Base-by-base conservation (phyloP, 23 tunicate genomes). In the Trididemnum nubilum region DNA sequence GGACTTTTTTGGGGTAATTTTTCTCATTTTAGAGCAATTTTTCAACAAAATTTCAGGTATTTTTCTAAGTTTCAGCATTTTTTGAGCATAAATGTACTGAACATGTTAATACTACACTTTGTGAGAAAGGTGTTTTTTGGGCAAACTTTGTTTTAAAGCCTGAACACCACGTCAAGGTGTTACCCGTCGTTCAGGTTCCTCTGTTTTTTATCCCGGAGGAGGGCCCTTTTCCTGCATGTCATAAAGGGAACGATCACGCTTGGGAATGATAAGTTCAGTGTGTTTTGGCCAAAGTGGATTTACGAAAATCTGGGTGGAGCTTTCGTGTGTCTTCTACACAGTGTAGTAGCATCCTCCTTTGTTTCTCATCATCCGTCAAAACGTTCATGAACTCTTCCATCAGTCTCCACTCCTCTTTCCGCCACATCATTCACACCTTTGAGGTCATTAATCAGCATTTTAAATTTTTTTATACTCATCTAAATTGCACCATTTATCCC, bases 81-180 rank as follows among this genome's bases (percentile, higher is more conserved):
- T 44, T 44, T 44, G 15, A 44, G 54, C 54, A 44, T 44, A 15
- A 44, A 44, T 44, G 54, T 15, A 44, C 54, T 7, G 54, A 44
- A 44, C 54, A 44, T 44, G 54, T 44, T 44, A 44, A 44, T 44
- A 44, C 15, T 44, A 44, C 54, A 44, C 54, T 44, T 44, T 44
- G 54, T 44, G 54, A 44, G 54, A 61, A 61, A 61, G 69, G 29
- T 22, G 69, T 25, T 61, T n/a, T n/a, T 22, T 61, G 24, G 19
- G 69, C 69, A 61, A 61, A 22, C 69, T 61, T 61, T n/a, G 69
- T 44, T 61, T 61, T n/a, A 61, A 61, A 9, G 69, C 69, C 69
- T 61, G 69, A 61, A 61, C 69, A 61, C 69, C 69, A 61, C 69
- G 69, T 61, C 69, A 61, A 61, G 69, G 69, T 61, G 69, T 61